Evolutionary conservation across 1,140 invertebrate genomes (phyloP), one percentile per base, ranked within the genome.

Genomic region (Magallana gigas): DNA sequence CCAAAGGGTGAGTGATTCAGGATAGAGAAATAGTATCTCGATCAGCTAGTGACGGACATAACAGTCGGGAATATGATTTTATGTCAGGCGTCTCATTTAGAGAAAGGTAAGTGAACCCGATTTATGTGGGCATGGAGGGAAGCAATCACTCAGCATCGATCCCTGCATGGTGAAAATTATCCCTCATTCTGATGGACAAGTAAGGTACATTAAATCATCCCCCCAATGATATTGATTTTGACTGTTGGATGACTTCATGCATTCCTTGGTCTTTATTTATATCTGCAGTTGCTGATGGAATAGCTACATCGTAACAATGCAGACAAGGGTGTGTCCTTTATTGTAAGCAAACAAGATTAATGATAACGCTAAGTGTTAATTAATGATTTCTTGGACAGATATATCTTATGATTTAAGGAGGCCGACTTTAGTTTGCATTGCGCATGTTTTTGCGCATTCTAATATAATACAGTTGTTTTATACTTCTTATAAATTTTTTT

Each of bases 21-120:
- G 68, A 29, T 76, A 76, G 6, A 76, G 68, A 29, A 76, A 76
- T 76, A 76, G 36, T 48, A 48, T 48, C 36, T 48, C 36, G 36
- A 76, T 76, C 68, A 76, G 8, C 23, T 29, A 3, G 2, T 76
- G 68, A 76, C 23, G 23, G 68, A 76, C 68, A 12, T 36, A 29
- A 76, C 23, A 29, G 68, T 29, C 9, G 68, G 36, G 68, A 76
- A 76, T 76, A 76, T 76, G 68, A 76, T 76, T 76, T 36, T 76
- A 18, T 76, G 68, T 76, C 68, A 76, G 68, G 23, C 68, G 68
- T 29, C 68, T 76, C 68, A 76, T 76, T 76, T 36, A 76, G 29
- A 76, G 68, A 36, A 76, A 76, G 68, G 68, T 76, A 76, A 36
- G 23, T 76, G 68, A 76, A 36, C 68, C 23, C 23, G 6, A 76